Percentiles rank a stretch among this genome's conserved stretches.
These are phyloP conservation scores for Drosophila mulleri DNA, from an alignment of 2,888 invertebrate genomes.

Conservation along the genomic window DNA sequence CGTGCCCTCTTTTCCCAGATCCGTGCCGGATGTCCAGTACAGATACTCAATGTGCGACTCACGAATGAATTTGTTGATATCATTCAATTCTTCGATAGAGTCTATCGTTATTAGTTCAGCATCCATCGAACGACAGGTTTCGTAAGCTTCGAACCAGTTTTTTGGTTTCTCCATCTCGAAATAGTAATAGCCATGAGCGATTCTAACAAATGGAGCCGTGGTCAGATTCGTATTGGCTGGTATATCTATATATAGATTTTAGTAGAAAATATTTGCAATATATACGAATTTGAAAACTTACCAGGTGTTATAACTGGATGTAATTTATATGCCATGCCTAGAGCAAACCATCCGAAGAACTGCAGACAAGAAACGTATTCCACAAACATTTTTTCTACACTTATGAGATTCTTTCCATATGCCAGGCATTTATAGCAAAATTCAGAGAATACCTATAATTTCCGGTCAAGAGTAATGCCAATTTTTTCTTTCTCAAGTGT, in stretches of 20 bases:
- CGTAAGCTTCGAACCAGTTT: conserved; percentile 30
- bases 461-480: background rate
- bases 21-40: conserved; percentile 33
- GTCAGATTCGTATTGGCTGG: conserved; percentile 18
- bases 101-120: conserved; percentile 29
- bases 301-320: background rate
- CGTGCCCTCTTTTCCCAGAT: conserved; percentile 12
- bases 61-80: background rate
- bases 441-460: background rate
- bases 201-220: conserved; percentile 29
- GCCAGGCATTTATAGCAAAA: background rate
- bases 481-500: background rate
- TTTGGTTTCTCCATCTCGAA: conserved; percentile 14
- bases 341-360: background rate
- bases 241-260: background rate
- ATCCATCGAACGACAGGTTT: conserved; percentile 19
- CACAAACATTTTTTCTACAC: background rate
- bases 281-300: no score
- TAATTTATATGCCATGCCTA: background rate
- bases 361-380: background rate
- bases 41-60: background rate
- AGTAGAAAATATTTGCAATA: background rate
- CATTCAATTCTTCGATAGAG: conserved; percentile 8
- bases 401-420: background rate
- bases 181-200: conserved; percentile 24